Percentiles rank a stretch among this genome's conserved stretches.
phyloP scores from a whole-genome alignment of 1,140 invertebrate genomes.

The Amphibalanus amphitrite region DNA sequence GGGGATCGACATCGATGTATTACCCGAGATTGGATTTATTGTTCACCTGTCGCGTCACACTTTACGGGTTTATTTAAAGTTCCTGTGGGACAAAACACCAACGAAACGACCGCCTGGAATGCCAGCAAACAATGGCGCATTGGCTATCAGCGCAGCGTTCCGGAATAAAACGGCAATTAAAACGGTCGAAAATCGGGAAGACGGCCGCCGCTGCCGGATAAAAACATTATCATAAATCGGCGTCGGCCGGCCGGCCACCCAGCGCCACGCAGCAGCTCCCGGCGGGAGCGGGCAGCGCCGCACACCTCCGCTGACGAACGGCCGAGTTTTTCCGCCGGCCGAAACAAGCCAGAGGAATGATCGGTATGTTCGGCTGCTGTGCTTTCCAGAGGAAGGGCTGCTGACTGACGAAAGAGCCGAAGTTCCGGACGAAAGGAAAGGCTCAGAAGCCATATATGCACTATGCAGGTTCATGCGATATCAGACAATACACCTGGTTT shows the following conservation, averaged over 20 bases:
- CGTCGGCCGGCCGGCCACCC: background rate
- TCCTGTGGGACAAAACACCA: too few species aligned
- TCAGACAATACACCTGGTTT: too few species aligned
- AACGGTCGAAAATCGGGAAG: background rate
- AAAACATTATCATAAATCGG: slow-evolving; percentile 1
- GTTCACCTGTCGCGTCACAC: too few species aligned
- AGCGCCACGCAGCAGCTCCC: background rate
- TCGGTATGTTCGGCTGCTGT: background rate
- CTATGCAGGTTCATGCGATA: too few species aligned
- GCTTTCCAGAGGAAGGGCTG: too few species aligned
- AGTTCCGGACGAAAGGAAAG: too few species aligned
- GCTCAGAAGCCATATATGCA: too few species aligned
- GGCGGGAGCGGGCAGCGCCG: too few species aligned
- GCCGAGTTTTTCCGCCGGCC: background rate
- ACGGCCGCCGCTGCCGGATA: background rate
- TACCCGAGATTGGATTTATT: too few species aligned
- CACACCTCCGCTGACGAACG: background rate
- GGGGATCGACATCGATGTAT: too few species aligned
- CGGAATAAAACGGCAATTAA: slow-evolving; percentile 1
- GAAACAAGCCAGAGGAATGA: background rate
- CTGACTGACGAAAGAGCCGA: too few species aligned
- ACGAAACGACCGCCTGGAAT: background rate
- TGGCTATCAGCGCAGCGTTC: background rate
- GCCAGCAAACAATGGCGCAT: background rate
- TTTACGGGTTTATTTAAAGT: too few species aligned